phyloP scores from a whole-genome alignment of 1,140 invertebrate genomes.

The Drosophila kepulauana region DNA sequence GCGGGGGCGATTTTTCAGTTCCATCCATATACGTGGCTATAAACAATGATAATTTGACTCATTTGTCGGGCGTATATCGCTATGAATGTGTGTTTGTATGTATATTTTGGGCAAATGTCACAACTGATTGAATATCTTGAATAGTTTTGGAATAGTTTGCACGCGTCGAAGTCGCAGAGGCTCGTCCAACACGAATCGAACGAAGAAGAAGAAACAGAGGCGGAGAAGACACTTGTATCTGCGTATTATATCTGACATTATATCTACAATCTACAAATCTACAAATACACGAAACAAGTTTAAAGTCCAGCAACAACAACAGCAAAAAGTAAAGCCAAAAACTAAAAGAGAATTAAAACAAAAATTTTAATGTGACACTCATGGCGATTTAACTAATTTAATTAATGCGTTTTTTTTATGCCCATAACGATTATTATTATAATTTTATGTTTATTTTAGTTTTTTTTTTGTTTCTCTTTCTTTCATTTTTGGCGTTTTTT shows the following conservation, averaged over 20 bases:
- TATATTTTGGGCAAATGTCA: background rate
- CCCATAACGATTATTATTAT: constrained; percentile 74
- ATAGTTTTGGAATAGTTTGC: constrained; percentile 10
- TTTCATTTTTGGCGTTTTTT: background rate
- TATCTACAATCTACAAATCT: constrained; percentile 10
- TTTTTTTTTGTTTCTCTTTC: constrained; percentile 2
- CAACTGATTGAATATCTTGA: constrained; percentile 5
- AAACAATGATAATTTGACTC: constrained; percentile 22
- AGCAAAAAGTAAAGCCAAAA: too few species aligned
- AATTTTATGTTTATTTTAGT: constrained; percentile 40
- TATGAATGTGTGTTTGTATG: too few species aligned
- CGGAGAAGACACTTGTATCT: constrained; percentile 15
- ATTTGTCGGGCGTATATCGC: background rate
- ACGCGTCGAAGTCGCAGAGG: constrained; percentile 22
- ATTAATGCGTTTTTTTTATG: constrained; percentile 70
- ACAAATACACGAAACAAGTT: constrained; percentile 42
- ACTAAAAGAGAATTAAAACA: constrained; percentile 33
- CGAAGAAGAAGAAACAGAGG: background rate
- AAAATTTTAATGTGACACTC: constrained; percentile 71
- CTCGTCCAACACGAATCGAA: constrained; percentile 23
- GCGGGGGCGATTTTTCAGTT: background rate
- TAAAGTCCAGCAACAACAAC: constrained; percentile 5
- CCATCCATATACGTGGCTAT: background rate
- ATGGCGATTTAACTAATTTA: constrained; percentile 78
- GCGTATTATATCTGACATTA: constrained; percentile 17